These are phyloP conservation scores for Epinotia ramella DNA, from an alignment of 2,888 invertebrate species.

Conservation along the genomic window DNA sequence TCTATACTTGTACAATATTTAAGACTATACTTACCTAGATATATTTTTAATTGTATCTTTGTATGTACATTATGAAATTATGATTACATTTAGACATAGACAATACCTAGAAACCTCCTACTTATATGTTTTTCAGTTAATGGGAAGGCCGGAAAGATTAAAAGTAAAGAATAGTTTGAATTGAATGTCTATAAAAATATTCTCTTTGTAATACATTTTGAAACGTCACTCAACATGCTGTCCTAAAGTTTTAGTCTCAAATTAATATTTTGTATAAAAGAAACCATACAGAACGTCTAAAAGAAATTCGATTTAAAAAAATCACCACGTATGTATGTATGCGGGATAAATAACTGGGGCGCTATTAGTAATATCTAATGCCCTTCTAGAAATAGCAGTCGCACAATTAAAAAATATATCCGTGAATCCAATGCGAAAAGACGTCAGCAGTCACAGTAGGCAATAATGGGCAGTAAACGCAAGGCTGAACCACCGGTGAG, in stretches of 20 bases:
- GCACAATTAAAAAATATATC: constrained; percentile 33
- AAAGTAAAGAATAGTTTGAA: neutral
- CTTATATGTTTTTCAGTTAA: neutral
- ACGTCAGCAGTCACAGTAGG: constrained; percentile 13
- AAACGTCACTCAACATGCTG: constrained; percentile 31
- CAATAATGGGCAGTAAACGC: constrained; percentile 13
- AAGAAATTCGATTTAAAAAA: constrained; percentile 25
- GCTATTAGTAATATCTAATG: constrained; percentile 4
- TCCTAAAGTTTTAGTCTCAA: constrained; percentile 16
- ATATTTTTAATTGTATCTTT: too few species aligned
- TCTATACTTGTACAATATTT: too few species aligned
- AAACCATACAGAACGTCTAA: constrained; percentile 12
- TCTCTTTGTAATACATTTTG: neutral
- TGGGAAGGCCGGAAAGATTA: neutral
- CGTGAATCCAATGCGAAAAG: constrained; percentile 16
- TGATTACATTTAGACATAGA: neutral
- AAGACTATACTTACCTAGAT: too few species aligned
- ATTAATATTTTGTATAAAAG: constrained; percentile 18
- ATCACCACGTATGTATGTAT: constrained; percentile 8
- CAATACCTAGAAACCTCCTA: constrained; percentile 2
- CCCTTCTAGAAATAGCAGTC: constrained; percentile 30
- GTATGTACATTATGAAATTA: too few species aligned
- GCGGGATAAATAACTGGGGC: constrained; percentile 26
- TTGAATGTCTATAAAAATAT: neutral
- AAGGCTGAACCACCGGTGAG: constrained; percentile 21